Percentiles rank a stretch among this genome's conserved stretches.
Evolutionary conservation across 2,888 invertebrate species (phyloP).

Genomic region (Cotesia congregata): DNA sequence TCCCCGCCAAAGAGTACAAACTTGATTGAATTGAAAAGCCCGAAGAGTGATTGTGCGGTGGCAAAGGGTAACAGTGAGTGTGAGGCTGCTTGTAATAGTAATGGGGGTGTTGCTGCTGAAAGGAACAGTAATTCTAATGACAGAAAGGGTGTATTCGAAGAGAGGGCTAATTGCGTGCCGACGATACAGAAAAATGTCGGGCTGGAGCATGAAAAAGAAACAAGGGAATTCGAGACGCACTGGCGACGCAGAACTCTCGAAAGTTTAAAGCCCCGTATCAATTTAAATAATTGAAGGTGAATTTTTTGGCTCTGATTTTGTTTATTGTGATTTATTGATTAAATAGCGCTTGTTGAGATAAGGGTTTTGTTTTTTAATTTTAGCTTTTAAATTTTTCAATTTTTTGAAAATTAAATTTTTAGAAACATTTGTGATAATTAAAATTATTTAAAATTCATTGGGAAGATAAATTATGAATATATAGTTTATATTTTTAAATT

Average conservation of each 20-base stretch:
- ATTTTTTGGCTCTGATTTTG: neutral
- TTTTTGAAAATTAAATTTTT: neutral
- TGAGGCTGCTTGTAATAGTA: constrained; percentile 22
- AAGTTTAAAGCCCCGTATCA: constrained; percentile 42
- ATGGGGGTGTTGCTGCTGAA: neutral
- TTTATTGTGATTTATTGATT: neutral
- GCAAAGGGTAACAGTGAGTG: constrained; percentile 18
- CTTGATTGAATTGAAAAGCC: constrained; percentile 28
- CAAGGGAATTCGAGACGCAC: constrained; percentile 47
- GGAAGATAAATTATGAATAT: neutral
- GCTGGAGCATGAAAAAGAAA: constrained; percentile 17
- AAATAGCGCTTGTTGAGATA: no score
- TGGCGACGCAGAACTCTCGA: constrained; percentile 57
- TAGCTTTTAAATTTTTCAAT: neutral
- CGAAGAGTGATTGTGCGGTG: constrained; percentile 30
- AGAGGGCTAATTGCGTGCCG: neutral
- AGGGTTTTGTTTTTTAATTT: no score
- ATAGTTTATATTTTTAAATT: neutral
- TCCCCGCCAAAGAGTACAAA: constrained; percentile 29
- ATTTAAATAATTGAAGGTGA: neutral
- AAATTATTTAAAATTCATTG: constrained; percentile 8
- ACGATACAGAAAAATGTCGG: neutral
- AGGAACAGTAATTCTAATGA: neutral
- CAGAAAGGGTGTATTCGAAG: neutral
- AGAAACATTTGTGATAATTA: constrained; percentile 1